phyloP scores from a whole-genome alignment of 2,888 invertebrate genomes.

The Beris morrisii region DNA sequence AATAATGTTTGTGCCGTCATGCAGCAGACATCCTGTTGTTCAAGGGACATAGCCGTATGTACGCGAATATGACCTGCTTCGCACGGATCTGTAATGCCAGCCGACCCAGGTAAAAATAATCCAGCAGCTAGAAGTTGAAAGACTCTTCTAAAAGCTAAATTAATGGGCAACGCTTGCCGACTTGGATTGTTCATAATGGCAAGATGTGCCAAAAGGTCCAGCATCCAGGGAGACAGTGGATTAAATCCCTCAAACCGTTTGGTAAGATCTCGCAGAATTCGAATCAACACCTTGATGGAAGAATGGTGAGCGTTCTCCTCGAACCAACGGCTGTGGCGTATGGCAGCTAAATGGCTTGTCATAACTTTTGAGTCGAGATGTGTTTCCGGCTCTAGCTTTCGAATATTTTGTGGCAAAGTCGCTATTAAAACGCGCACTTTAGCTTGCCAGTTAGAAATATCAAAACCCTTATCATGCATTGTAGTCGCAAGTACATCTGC shows the following conservation, averaged over 20 bases:
- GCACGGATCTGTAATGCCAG: slow-evolving; percentile 91
- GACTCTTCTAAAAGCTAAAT: slow-evolving; percentile 86
- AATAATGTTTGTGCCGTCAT: slow-evolving; percentile 86
- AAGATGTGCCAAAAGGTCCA: slow-evolving; percentile 93
- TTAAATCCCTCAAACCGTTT: slow-evolving; percentile 87
- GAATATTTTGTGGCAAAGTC: slow-evolving; percentile 89
- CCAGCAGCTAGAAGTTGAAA: slow-evolving; percentile 92
- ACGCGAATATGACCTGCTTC: slow-evolving; percentile 86
- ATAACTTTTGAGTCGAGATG: slow-evolving; percentile 75
- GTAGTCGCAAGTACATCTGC: slow-evolving; percentile 57
- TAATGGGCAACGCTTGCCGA: slow-evolving; percentile 88
- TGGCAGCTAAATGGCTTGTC: slow-evolving; percentile 88
- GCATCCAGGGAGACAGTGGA: slow-evolving; percentile 93
- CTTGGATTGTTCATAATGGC: slow-evolving; percentile 96
- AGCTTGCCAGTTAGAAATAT: slow-evolving; percentile 81
- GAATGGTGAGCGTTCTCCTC: slow-evolving; percentile 98
- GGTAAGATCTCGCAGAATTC: slow-evolving; percentile 89
- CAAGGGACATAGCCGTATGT: slow-evolving; percentile 86
- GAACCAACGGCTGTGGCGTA: slow-evolving; percentile 96
- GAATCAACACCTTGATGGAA: slow-evolving; percentile 91
- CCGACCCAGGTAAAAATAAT: slow-evolving; percentile 91
- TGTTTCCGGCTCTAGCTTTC: slow-evolving; percentile 88
- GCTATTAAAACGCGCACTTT: slow-evolving; percentile 89
- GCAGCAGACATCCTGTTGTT: slow-evolving; percentile 91
- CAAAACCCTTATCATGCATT: slow-evolving; percentile 80